A percentile compares a stretch with the other conserved stretches of the same genome.
phyloP scores from a whole-genome alignment of 2,888 invertebrate genomes.

The Philhelius pedissequus region DNA sequence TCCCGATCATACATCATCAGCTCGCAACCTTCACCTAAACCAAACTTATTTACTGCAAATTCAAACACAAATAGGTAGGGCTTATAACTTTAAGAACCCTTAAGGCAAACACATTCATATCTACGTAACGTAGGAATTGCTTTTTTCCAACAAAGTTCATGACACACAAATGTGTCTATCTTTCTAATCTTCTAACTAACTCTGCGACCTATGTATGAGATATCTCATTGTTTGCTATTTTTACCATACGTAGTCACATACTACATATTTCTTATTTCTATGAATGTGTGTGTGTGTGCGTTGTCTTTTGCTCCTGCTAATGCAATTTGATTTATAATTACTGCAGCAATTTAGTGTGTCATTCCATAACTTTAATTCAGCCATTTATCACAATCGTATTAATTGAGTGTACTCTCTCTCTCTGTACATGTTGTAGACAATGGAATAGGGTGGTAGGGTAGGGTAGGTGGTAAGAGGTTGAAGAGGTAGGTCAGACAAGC shows the following conservation, averaged over 20 bases:
- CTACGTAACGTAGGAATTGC: not conserved
- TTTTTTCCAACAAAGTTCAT: conserved; percentile 52
- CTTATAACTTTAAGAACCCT: not conserved
- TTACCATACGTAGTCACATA: not conserved
- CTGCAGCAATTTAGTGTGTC: conserved; percentile 66
- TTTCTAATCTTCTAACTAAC: not conserved
- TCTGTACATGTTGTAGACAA: conserved; percentile 6
- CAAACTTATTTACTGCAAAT: not conserved
- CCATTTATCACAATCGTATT: conserved; percentile 66
- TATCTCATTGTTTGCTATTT: conserved; percentile 36
- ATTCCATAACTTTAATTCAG: conserved; percentile 66
- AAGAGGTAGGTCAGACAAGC: not conserved
- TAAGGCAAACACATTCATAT: not conserved
- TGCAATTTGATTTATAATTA: conserved; percentile 68
- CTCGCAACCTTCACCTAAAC: too few relatives aligned
- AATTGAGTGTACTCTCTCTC: conserved; percentile 58
- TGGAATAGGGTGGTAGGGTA: not conserved
- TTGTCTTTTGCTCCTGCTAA: conserved; percentile 44
- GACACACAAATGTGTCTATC: conserved; percentile 27
- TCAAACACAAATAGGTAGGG: not conserved
- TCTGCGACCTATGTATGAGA: conserved; percentile 6
- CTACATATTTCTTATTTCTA: not conserved
- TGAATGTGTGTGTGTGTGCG: not conserved
- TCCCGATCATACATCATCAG: too few relatives aligned
- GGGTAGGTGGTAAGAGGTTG: not conserved